These are phyloP conservation scores for Cantharis lateralis DNA, from an alignment of 2,888 invertebrate species.

Conservation along the genomic window DNA sequence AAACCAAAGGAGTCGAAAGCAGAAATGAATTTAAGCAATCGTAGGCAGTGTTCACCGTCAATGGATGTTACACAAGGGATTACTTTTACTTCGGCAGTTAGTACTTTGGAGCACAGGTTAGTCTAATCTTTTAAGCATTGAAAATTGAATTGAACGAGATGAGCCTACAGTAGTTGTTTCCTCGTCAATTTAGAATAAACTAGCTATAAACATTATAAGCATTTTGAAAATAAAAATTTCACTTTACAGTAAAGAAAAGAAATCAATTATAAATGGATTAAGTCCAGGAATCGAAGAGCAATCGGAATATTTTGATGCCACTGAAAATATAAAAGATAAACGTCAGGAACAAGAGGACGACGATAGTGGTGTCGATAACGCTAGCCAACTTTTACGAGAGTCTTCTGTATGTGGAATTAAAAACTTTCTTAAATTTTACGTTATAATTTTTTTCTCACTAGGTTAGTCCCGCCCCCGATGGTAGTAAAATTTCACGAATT, in stretches of 20 bases:
- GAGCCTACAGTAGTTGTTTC: no score
- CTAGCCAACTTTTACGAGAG: slow-evolving; percentile 54
- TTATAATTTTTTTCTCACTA: slow-evolving; percentile 20
- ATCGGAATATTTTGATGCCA: slow-evolving; percentile 81
- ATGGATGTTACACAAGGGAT: slow-evolving; percentile 51
- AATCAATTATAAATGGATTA: slow-evolving; percentile 55
- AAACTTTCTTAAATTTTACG: neutral
- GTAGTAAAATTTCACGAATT: slow-evolving; percentile 64
- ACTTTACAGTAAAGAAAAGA: slow-evolving; percentile 43
- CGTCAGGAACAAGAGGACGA: slow-evolving; percentile 53
- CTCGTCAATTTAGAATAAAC: no score
- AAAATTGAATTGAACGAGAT: no score
- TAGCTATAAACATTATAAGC: no score
- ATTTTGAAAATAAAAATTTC: neutral
- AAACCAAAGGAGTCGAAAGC: slow-evolving; percentile 6
- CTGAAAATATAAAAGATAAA: slow-evolving; percentile 63
- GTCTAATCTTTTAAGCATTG: neutral
- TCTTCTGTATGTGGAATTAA: slow-evolving; percentile 46
- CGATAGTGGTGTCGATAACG: slow-evolving; percentile 55
- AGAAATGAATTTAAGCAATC: slow-evolving; percentile 5
- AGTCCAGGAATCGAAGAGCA: slow-evolving; percentile 72
- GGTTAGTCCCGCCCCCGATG: slow-evolving; percentile 55
- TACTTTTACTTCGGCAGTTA: slow-evolving; percentile 48
- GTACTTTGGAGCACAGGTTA: slow-evolving; percentile 48
- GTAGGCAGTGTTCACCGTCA: slow-evolving; percentile 46